Percentiles rank a stretch among this genome's conserved stretches.
These are phyloP conservation scores for Pangasius larnaudii DNA, from an alignment of 2,797 vertebrate genomes.

Conservation along the genomic window DNA sequence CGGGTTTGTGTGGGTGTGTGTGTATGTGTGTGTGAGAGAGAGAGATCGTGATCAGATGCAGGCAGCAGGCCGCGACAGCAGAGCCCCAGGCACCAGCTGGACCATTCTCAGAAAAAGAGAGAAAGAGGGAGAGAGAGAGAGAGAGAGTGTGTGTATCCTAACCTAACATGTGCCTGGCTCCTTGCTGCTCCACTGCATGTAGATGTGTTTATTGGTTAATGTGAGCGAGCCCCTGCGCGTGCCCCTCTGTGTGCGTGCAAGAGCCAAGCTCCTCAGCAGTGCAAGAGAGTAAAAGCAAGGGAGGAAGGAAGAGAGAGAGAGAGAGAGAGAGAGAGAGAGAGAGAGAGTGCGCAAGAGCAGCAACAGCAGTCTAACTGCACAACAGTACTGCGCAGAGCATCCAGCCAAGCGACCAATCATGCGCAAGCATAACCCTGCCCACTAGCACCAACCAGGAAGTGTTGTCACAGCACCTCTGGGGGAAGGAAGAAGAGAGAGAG, in stretches of 20 bases:
- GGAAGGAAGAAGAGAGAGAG: conserved; percentile 50
- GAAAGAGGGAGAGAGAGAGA: conserved; percentile 56
- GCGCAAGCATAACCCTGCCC: conserved; percentile 63
- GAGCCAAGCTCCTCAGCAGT: conserved; percentile 44
- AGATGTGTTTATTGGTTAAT: conserved; percentile 22
- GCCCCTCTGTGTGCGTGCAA: conserved; percentile 27
- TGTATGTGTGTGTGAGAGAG: conserved; percentile 42
- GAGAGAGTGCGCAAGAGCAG: conserved; percentile 66
- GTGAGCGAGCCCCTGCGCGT: conserved; percentile 13
- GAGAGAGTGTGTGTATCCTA: conserved; percentile 67
- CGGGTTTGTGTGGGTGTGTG: conserved; percentile 57
- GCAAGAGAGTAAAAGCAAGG: conserved; percentile 60
- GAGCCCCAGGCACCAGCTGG: conserved; percentile 83
- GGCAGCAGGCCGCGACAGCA: conserved; percentile 76
- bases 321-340: conserved; percentile 57
- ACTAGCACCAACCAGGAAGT: conserved; percentile 77
- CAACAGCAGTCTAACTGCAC: conserved; percentile 70
- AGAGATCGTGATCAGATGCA: conserved; percentile 71
- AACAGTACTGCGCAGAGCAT: conserved; percentile 57
- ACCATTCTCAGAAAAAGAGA: conserved; percentile 76
- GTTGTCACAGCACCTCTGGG: conserved; percentile 67
- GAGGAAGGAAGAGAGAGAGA: conserved; percentile 71
- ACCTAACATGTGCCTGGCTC: conserved; percentile 38
- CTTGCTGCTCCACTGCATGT: conserved; percentile 48
- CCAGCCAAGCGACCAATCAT: conserved; percentile 52